A percentile compares a stretch with the other conserved stretches of the same genome.
Evolutionary conservation across 2,888 invertebrate genomes (phyloP).

Genomic region (Drosophila atroscutellata): DNA sequence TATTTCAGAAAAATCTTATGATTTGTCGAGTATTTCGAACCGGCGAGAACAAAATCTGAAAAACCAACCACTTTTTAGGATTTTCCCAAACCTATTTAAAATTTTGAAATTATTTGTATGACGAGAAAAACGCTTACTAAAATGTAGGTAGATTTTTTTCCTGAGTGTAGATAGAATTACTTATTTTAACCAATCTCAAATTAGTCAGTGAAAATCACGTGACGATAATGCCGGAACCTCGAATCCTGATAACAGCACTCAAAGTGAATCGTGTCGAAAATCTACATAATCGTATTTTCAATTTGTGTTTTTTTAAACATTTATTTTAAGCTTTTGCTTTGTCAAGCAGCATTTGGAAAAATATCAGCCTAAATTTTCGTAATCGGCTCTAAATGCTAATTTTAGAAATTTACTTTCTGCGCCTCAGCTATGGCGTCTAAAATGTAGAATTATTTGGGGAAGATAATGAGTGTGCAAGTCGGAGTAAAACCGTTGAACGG

Average conservation of each 20-base stretch:
- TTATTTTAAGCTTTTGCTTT: background rate
- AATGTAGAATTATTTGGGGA: background rate
- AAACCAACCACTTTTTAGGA: too few species aligned
- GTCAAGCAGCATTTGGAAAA: background rate
- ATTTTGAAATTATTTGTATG: too few species aligned
- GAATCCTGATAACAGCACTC: conserved; percentile 17
- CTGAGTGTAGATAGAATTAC: background rate
- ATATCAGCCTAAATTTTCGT: too few species aligned
- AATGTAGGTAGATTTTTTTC: background rate
- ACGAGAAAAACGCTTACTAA: background rate
- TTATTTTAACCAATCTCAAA: conserved; percentile 1
- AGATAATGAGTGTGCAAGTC: background rate
- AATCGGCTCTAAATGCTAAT: too few species aligned
- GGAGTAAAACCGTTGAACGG: background rate
- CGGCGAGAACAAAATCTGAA: background rate
- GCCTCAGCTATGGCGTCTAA: background rate
- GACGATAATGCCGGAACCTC: conserved; percentile 23
- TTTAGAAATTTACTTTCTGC: background rate
- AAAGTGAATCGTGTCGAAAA: conserved; percentile 18
- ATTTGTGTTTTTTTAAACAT: conserved; percentile 18
- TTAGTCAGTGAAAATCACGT: background rate
- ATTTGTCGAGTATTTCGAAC: background rate
- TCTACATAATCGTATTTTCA: conserved; percentile 37
- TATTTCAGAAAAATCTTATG: background rate
- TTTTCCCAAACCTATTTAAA: too few species aligned